Base-by-base conservation (phyloP, 2,888 invertebrate species). In the Pinctada fucata region DNA sequence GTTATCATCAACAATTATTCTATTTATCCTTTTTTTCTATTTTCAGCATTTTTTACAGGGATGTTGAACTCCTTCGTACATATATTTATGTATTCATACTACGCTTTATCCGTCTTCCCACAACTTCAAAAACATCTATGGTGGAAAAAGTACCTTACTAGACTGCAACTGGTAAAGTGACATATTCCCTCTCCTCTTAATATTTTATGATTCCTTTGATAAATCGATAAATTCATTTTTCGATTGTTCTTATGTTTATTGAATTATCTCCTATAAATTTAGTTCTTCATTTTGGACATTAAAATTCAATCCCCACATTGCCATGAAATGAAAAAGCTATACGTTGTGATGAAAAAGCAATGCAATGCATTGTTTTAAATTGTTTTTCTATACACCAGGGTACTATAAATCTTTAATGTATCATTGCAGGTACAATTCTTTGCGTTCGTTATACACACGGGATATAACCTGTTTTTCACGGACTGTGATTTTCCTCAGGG, bases 81-180 rank as follows among this genome's bases (percentile, higher is more conserved):
- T 75, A 83, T 90, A n/a, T 75, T 88, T 50, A 90, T 90, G 90
- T 91, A 90, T 79, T 81, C 84, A 2, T 91, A 91, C 77, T 91
- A 90, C 71, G 89, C 86, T 5, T 78, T 90, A 16, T 83, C 90
- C 16, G 89, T 90, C n/a, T 79, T 89, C 70, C 89, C 89, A 47
- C 66, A 84, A 31, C 82, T 90, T n/a, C 88, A 88, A 75, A 88
- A 88, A 72, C 88, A 90, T 79, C 81, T 90, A 45, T 90, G 90
- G 90, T 91, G 91, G 91, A 91, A 91, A 79, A 83, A 84, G 63
- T 89, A 90, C 76, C 80, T 91, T 4, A 91, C 91, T 31, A 83
- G 83, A 73, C 79, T 90, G 49, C 91, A 91, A 72, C 75, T 91
- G 81, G 90, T 90, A 79, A 83, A 86, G 82, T 6, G 5, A 70